Evolutionary conservation across 2,113 vertebrate species (phyloP).

Genomic region (human): DNA sequence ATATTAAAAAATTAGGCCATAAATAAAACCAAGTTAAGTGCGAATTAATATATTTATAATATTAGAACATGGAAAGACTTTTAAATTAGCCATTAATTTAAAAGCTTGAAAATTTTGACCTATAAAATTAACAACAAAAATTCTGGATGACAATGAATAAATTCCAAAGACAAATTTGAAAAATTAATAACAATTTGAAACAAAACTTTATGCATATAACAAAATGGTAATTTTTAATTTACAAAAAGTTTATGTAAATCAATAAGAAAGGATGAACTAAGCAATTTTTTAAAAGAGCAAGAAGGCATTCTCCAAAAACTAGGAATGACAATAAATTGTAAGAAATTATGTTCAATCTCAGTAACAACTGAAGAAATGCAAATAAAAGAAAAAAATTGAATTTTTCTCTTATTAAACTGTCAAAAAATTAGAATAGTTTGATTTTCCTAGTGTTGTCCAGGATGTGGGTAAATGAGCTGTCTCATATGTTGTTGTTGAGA

Average conservation of each 20-base stretch:
- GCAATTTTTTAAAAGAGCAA: neutral
- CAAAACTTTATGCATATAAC: neutral
- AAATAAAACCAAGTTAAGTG: neutral
- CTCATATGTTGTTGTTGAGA: neutral
- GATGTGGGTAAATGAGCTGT: neutral
- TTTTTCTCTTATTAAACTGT: neutral
- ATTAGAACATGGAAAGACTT: neutral
- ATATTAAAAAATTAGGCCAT: neutral
- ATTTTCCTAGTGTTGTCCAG: neutral
- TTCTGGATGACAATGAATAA: neutral
- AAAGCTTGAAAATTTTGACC: neutral
- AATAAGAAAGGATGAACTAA: neutral
- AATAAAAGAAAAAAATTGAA: neutral
- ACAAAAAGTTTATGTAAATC: neutral
- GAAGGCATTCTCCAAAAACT: neutral
- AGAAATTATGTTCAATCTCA: neutral
- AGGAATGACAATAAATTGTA: neutral
- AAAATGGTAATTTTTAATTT: constrained; percentile 33
- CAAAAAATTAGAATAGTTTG: constrained; percentile 20
- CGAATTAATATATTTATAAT: neutral
- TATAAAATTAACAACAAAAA: neutral
- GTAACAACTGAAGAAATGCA: neutral
- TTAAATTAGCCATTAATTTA: neutral
- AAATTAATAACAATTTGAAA: neutral
- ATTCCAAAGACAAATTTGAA: neutral